Conservation (phyloP, 2,113 vertebrate genomes). For the Coturnix japonica region DNA sequence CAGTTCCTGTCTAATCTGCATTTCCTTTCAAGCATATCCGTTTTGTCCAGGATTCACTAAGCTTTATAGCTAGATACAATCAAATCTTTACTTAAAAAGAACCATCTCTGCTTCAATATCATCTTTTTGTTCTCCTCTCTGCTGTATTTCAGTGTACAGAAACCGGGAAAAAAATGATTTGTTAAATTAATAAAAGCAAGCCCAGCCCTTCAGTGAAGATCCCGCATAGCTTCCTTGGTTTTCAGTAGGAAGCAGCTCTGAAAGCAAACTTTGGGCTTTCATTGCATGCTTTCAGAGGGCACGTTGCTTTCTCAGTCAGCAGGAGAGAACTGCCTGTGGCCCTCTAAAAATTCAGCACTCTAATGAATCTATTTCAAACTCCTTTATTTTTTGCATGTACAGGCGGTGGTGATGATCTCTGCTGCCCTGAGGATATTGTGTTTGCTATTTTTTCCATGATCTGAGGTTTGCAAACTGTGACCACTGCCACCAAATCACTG, state of each 20-base stretch:
- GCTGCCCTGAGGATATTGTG: not conserved
- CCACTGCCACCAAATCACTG: not conserved
- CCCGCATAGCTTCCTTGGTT: not conserved
- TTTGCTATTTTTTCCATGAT: not conserved
- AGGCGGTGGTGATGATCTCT: not conserved
- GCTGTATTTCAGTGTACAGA: not conserved
- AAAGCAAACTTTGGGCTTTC: not conserved
- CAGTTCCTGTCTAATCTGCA: not conserved
- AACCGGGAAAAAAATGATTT: not conserved
- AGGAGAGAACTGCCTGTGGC: not conserved
- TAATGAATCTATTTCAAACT: not conserved
- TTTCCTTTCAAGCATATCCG: not conserved
- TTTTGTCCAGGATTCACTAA: not conserved
- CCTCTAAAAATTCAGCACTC: not conserved
- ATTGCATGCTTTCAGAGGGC: not conserved
- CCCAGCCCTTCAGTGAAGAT: accelerated
- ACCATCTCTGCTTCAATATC: not conserved
- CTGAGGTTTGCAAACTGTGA: not conserved
- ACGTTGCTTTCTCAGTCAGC: not conserved
- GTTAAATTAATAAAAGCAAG: not conserved
- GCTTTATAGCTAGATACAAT: not conserved
- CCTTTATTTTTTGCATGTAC: not conserved
- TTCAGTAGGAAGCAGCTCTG: not conserved
- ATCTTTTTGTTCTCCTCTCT: not conserved
- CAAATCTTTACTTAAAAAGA: not conserved